phyloP scores from a whole-genome alignment of 2,888 invertebrate genomes.

The Metalampra italica region DNA sequence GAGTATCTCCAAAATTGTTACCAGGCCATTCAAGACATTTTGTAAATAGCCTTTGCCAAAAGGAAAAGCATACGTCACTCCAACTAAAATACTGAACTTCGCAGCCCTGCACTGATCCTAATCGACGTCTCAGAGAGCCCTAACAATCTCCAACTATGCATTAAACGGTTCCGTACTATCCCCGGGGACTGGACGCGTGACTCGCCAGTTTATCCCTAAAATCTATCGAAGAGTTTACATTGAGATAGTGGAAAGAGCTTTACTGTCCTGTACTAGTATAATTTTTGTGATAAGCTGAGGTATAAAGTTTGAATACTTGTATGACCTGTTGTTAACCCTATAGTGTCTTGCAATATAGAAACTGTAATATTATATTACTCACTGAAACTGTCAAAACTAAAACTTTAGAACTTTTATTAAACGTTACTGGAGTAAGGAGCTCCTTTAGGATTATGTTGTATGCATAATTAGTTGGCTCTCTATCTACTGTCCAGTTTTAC shows the following conservation, averaged over 20 bases:
- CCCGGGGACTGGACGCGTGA: conserved; percentile 70
- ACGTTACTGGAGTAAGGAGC: no score
- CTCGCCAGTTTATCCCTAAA: conserved; percentile 58
- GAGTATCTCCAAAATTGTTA: no score
- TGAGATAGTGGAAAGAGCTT: background rate
- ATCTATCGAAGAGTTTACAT: conserved; percentile 10
- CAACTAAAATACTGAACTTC: conserved; percentile 15
- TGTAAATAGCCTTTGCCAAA: background rate
- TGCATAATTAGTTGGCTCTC: no score
- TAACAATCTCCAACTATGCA: conserved; percentile 64
- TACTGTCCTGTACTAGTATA: background rate
- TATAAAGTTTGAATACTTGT: no score
- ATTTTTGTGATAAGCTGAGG: no score
- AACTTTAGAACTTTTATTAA: no score
- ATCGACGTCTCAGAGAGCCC: conserved; percentile 41
- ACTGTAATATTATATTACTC: no score
- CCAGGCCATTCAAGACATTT: background rate
- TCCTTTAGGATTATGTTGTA: no score
- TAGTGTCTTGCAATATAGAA: no score
- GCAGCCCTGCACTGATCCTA: conserved; percentile 37
- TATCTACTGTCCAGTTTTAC: background rate
- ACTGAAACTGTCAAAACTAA: no score
- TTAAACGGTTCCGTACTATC: conserved; percentile 47
- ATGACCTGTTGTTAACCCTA: no score
- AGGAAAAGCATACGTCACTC: conserved; percentile 5